Evolutionary conservation across 1,140 invertebrate genomes (phyloP).

Genomic region (Oryctes rhinoceros): DNA sequence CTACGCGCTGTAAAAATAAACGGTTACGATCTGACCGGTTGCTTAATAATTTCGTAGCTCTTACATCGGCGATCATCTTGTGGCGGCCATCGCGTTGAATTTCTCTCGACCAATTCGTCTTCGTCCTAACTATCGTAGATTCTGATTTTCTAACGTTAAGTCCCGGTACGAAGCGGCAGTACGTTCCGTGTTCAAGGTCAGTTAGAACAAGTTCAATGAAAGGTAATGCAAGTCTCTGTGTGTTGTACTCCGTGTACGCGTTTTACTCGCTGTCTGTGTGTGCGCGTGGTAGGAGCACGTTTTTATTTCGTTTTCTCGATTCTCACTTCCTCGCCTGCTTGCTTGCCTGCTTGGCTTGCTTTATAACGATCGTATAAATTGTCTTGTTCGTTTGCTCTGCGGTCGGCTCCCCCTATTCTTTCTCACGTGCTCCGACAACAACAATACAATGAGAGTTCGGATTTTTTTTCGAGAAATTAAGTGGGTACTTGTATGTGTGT

Average conservation of each 20-base stretch:
- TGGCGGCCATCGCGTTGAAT: too few species aligned
- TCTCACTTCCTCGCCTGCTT: slow-evolving; percentile 24
- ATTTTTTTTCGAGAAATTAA: slow-evolving; percentile 11
- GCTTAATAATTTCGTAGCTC: too few species aligned
- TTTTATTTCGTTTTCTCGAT: slow-evolving; percentile 28
- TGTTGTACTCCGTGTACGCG: not conserved
- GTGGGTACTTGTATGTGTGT: too few species aligned
- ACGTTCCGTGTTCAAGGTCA: slow-evolving; percentile 11
- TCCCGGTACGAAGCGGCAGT: not conserved
- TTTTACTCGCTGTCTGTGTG: not conserved
- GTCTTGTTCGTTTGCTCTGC: slow-evolving; percentile 1
- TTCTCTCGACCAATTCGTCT: not conserved
- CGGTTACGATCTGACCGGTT: too few species aligned
- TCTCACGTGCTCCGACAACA: not conserved
- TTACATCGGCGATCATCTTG: too few species aligned
- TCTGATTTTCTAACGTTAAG: slow-evolving; percentile 26
- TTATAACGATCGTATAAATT: slow-evolving; percentile 24
- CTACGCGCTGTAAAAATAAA: too few species aligned
- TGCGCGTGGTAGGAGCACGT: not conserved
- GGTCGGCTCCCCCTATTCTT: not conserved
- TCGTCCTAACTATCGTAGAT: not conserved
- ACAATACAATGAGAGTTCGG: slow-evolving; percentile 13
- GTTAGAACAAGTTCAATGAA: slow-evolving; percentile 37
- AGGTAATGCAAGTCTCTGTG: slow-evolving; percentile 21
- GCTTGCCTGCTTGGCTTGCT: not conserved